Base-by-base conservation (phyloP, 37 sponge, comb jelly and placozoan genomes). In the Aplysina aerophoba region DNA sequence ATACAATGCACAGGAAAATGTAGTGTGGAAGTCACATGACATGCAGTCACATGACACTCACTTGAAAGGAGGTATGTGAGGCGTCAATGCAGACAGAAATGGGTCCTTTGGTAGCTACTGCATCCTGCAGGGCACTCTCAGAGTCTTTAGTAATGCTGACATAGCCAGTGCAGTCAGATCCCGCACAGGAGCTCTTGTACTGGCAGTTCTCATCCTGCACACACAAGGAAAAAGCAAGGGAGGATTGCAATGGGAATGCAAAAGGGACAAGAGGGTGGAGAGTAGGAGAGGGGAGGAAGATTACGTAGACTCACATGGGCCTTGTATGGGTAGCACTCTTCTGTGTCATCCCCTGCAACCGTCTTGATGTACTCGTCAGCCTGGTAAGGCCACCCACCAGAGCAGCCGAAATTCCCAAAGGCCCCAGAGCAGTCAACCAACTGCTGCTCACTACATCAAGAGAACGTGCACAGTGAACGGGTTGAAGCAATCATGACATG, bases 381-480 rank as follows among this genome's bases (percentile, higher is more conserved):
- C 50, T 90, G 71, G 87, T 94, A 89, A 91, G 92, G 92, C 79
- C 92, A 75, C 6, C 94, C 97, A 20, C 94, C 97, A 59, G 90
- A 67, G 81, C 95, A 97, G 17, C 97, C 94, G 22, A 94, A 84
- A 72, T 98, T 95, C 27, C 96, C 96, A 80, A 88, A 95, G 36
- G 58, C 75, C 35, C 78, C 83, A 14, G 96, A 95, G 81, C 98
- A 98, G 80, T 98, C 98, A 8, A 98, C 87, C 39, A 98, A 86
- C 67, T 98, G 90, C 90, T 98, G 98, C 71, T 98, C 98, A 84
- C 96, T 95, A 38, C 21, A 19, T 19, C 16, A 44, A 20, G 37
- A 35, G 37, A 14, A 71, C 37, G 6, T 71, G 37, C 5, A 71
- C 28, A 34, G 35, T 34, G 21, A 71, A 28, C n/a, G 50, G 15